These are phyloP conservation scores for Drosophila punjabiensis DNA, from an alignment of 1,140 invertebrate species.

Conservation along the genomic window DNA sequence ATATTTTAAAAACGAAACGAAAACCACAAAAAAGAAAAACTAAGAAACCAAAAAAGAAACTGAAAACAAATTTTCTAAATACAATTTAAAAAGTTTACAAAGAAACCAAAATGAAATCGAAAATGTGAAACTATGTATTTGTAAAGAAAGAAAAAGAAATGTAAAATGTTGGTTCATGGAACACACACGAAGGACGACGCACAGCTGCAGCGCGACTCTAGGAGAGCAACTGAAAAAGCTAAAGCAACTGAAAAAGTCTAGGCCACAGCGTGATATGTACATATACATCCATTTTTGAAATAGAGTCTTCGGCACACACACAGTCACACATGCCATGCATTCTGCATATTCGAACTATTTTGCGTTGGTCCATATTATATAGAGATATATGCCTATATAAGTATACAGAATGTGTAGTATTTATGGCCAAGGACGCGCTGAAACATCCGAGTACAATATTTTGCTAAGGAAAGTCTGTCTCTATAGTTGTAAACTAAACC, in stretches of 20 bases:
- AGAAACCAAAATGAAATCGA: constrained; percentile 35
- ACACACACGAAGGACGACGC: constrained; percentile 48
- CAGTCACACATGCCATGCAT: constrained; percentile 6
- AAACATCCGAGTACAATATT: constrained; percentile 76
- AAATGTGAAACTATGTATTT: constrained; percentile 62
- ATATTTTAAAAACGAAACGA: constrained; percentile 68
- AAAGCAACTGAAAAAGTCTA: constrained; percentile 57
- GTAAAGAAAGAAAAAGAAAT: constrained; percentile 55
- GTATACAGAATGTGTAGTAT: constrained; percentile 19
- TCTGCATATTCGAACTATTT: constrained; percentile 52
- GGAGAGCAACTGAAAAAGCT: constrained; percentile 46
- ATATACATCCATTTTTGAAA: constrained; percentile 63
- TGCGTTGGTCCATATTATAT: constrained; percentile 37
- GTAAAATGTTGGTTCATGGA: constrained; percentile 60
- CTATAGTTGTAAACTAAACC: constrained; percentile 45
- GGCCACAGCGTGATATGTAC: constrained; percentile 75
- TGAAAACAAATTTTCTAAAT: constrained; percentile 62
- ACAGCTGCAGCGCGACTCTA: constrained; percentile 62
- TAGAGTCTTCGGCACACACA: constrained; percentile 43
- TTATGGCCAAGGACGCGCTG: constrained; percentile 65
- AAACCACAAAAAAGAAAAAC: constrained; percentile 45
- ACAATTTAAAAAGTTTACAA: constrained; percentile 66
- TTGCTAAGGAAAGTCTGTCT: constrained; percentile 71
- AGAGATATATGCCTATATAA: constrained; percentile 5
- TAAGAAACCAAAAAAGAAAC: constrained; percentile 29